Conservation (phyloP, 2,797 vertebrate species). For the Dicrostonyx torquatus region DNA sequence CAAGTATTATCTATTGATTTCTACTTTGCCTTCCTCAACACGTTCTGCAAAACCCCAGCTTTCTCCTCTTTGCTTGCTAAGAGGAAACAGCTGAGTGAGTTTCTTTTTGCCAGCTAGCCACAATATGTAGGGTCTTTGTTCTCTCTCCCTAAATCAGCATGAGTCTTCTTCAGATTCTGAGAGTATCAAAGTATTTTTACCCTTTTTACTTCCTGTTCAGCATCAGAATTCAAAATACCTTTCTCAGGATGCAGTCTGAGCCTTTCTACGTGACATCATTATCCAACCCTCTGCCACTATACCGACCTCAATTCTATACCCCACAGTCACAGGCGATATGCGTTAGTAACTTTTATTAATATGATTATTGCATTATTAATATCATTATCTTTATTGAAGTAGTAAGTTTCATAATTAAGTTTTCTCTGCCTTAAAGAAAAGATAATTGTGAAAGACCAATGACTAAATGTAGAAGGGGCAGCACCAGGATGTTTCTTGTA, state of each 20-base stretch:
- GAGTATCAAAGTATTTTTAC: constrained; percentile 17
- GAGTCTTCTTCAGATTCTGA: constrained; percentile 22
- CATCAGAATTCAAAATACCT: constrained; percentile 14
- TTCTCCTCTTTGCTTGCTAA: neutral
- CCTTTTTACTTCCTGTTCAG: neutral
- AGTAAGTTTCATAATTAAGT: neutral
- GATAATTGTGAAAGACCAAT: neutral
- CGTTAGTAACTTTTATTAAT: neutral
- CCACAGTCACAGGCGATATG: neutral
- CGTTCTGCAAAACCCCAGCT: constrained; percentile 1
- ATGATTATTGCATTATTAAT: neutral
- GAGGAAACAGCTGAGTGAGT: neutral
- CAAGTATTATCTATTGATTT: neutral
- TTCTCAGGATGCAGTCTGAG: neutral
- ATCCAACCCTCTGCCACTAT: neutral
- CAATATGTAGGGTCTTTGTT: neutral
- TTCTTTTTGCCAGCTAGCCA: neutral
- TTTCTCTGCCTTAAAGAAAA: constrained; percentile 42
- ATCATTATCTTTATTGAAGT: neutral
- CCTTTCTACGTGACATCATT: neutral
- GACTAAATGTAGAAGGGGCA: constrained; percentile 27
- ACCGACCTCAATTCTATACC: neutral
- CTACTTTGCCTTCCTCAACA: neutral
- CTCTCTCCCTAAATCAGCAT: neutral
- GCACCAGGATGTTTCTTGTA: constrained; percentile 9